A percentile compares a stretch with the other conserved stretches of the same genome.
phyloP scores from a whole-genome alignment of 2,113 vertebrate species.

The Gymnobelideus leadbeateri region DNA sequence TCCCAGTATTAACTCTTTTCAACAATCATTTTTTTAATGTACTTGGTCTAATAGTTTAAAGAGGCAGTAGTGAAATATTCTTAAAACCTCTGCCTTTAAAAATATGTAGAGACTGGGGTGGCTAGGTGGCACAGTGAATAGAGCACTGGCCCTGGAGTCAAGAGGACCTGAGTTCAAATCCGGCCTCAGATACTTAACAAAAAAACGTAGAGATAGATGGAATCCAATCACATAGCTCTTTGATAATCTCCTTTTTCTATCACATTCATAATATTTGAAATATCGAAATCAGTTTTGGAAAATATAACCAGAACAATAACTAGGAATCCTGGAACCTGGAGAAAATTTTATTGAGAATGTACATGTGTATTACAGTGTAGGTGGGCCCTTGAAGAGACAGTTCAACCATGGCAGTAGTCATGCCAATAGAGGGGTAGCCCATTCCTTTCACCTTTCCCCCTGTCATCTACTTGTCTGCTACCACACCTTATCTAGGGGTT shows the following conservation, averaged over 20 bases:
- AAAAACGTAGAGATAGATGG: constrained; percentile 21
- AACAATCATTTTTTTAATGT: constrained; percentile 15
- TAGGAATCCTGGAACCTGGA: neutral
- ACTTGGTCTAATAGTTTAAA: constrained; percentile 3
- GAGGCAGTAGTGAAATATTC: neutral
- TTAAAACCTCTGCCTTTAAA: neutral
- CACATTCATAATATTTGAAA: constrained; percentile 16
- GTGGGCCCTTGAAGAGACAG: neutral
- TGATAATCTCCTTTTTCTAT: constrained; percentile 9
- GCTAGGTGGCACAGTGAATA: too few relatives aligned
- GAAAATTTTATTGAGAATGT: neutral
- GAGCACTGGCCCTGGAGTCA: too few relatives aligned
- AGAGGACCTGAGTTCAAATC: too few relatives aligned
- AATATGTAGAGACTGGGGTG: constrained; percentile 35
- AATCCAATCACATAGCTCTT: neutral
- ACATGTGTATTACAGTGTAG: neutral
- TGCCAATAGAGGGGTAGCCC: neutral
- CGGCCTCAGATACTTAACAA: too few relatives aligned
- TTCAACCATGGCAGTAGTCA: neutral
- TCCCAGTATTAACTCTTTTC: constrained; percentile 18
- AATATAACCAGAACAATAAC: neutral
- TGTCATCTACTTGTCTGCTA: neutral
- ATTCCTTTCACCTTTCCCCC: neutral
- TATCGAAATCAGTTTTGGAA: neutral
- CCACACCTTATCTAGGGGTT: neutral